phyloP scores from a whole-genome alignment of 1,140 invertebrate species.

The Potamilus streckersoni region DNA sequence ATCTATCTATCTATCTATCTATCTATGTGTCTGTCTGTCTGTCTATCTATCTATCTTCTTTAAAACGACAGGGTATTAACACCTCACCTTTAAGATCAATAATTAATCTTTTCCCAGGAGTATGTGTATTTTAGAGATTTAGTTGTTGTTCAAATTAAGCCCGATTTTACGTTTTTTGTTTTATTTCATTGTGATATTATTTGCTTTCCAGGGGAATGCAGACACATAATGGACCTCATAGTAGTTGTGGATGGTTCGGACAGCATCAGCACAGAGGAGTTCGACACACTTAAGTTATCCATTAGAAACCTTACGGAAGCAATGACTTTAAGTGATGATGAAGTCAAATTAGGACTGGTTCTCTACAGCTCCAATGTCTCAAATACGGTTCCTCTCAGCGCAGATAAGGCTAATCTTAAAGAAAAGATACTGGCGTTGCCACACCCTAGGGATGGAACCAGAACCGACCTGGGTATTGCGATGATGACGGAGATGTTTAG shows the following conservation, averaged over 20 bases:
- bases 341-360: constrained; percentile 33
- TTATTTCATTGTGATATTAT: background rate
- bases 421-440: constrained; percentile 8
- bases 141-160: no score
- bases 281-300: constrained; percentile 26
- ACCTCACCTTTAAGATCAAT: no score
- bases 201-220: constrained; percentile 24
- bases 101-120: no score
- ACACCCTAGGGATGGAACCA: constrained; percentile 30
- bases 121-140: no score
- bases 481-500: constrained; percentile 28
- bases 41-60: no score
- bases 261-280: constrained; percentile 32
- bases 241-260: constrained; percentile 38
- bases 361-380: constrained; percentile 35
- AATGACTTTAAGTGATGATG: constrained; percentile 23
- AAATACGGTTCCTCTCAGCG: constrained; percentile 15
- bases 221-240: constrained; percentile 31
- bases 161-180: no score
- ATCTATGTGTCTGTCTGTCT: no score
- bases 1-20: no score
- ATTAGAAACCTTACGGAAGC: constrained; percentile 24
- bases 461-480: constrained; percentile 28
- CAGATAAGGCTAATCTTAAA: constrained; percentile 18
- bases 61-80: no score